Percentiles rank a stretch among this genome's conserved stretches.
Conservation (phyloP, 2,113 vertebrate genomes). For the Protomyctophum bolini region DNA sequence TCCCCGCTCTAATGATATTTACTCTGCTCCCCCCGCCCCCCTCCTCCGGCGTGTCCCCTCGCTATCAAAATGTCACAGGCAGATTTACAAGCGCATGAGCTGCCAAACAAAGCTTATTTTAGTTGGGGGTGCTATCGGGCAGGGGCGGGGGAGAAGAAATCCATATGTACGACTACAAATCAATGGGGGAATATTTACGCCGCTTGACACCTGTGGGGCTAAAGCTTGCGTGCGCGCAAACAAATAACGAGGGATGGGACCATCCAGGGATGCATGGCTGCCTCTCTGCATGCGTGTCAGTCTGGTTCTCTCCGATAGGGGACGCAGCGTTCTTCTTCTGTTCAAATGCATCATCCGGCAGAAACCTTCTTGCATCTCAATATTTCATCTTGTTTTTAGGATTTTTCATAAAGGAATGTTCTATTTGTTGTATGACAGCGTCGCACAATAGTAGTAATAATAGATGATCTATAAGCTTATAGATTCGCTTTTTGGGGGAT, state of each 20-base stretch:
- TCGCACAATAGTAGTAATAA: no score
- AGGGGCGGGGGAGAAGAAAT: conserved; percentile 44
- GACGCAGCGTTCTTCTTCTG: no score
- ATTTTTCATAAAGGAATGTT: no score
- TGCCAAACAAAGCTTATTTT: conserved; percentile 80
- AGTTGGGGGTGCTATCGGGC: conserved; percentile 41
- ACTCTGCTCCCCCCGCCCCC: conserved; percentile 32
- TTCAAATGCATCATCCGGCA: no score
- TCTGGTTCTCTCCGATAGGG: neutral
- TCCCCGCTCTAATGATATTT: conserved; percentile 75
- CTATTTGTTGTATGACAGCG: no score
- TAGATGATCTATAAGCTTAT: no score
- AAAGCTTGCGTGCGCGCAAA: conserved; percentile 26
- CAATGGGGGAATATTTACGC: conserved; percentile 66
- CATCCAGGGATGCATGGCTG: neutral
- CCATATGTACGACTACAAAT: conserved; percentile 71
- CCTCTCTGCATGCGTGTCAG: neutral
- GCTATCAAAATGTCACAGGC: conserved; percentile 81
- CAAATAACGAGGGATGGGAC: conserved; percentile 41
- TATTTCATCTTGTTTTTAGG: no score
- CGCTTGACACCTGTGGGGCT: conserved; percentile 55
- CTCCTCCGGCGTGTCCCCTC: conserved; percentile 45
- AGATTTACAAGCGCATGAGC: conserved; percentile 73
- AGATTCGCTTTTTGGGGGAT: no score
- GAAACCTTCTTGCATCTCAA: no score